phyloP scores from a whole-genome alignment of 2,888 invertebrate species.

The Sepioteuthis lessoniana region DNA sequence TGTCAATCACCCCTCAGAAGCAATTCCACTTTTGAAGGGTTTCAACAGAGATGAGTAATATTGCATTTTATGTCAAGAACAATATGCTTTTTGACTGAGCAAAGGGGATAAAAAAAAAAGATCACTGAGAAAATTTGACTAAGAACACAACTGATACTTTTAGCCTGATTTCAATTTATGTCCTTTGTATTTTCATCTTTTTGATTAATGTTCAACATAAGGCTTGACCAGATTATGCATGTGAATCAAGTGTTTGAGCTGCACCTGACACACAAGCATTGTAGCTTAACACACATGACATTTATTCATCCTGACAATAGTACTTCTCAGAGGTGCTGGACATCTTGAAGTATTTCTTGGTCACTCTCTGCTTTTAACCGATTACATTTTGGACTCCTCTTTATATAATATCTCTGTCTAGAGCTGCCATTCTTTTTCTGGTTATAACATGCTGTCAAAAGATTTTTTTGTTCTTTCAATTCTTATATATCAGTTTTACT shows the following conservation, averaged over 20 bases:
- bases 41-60: background rate
- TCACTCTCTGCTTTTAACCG: background rate
- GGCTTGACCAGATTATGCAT: background rate
- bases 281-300: background rate
- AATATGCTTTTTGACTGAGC: background rate
- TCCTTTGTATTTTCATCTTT: background rate
- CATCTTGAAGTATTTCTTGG: background rate
- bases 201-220: background rate
- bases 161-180: background rate
- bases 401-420: background rate
- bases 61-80: background rate
- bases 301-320: background rate
- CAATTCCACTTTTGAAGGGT: background rate
- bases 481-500: background rate
- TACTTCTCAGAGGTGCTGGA: no score
- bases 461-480: no score
- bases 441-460: no score
- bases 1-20: background rate
- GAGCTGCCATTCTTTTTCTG: background rate
- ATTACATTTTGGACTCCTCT: background rate
- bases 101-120: background rate
- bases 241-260: background rate
- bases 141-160: background rate
- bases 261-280: background rate
- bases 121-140: background rate